Base-by-base conservation (phyloP, 2,888 invertebrate genomes). In the Dasypogon diadema region DNA sequence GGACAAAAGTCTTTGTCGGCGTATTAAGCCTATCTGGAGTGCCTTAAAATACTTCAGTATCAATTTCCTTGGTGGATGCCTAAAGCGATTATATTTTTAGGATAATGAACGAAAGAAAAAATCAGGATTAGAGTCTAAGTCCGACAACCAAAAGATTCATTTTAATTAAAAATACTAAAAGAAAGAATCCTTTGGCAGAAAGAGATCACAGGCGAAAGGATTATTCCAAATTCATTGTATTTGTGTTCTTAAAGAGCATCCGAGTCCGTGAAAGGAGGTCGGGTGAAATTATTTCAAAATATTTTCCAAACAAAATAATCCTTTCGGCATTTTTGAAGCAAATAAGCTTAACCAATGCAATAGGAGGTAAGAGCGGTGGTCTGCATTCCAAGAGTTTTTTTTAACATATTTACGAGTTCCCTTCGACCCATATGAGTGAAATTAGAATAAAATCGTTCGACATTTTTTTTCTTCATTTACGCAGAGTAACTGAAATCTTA, bases 301-400 rank as follows among this genome's bases (percentile, higher is more conserved):
- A 74, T 74, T 74, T 74, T 74, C 74, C 18, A 74, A 74, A 74
- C 74, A 74, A 8, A 10, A 16, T 74, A 74, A 74, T 58, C 74
- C 74, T 74, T 74, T 74, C 37, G 16, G 18, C 1, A 51, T 51
- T 51, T 51, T 51, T 42, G 42, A 42, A 42, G 2, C 3, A 1
- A 42, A 42, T n/a, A n/a, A n/a, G n/a, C n/a, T n/a, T n/a, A n/a
- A n/a, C n/a, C n/a, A n/a, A n/a, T n/a, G n/a, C n/a, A n/a, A n/a
- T n/a, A n/a, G n/a, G n/a, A n/a, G n/a, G n/a, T n/a, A n/a, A n/a
- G n/a, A n/a, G n/a, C n/a, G n/a, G n/a, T n/a, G n/a, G n/a, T n/a
- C n/a, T n/a, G n/a, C n/a, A n/a, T n/a, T n/a, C n/a, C n/a, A n/a
- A n/a, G n/a, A n/a, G n/a, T n/a, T n/a, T n/a, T n/a, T n/a, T n/a